Conservation (phyloP, 37 sponge, comb jelly and placozoan species). For the Cliona cf. orientalis region DNA sequence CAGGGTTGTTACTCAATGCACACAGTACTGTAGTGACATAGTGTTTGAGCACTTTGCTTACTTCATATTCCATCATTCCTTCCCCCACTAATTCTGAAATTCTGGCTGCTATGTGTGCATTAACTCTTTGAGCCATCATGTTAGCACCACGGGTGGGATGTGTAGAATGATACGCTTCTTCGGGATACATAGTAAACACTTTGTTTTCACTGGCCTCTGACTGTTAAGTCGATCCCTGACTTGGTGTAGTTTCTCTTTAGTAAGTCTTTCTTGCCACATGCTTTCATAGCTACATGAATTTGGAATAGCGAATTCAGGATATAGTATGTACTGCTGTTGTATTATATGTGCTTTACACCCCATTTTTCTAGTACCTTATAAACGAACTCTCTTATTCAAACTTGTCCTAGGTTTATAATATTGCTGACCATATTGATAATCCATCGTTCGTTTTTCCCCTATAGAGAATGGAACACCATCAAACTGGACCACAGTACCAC, state of each 20-base stretch:
- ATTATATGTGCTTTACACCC: background rate
- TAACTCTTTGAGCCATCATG: background rate
- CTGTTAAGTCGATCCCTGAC: background rate
- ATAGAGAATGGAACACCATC: background rate
- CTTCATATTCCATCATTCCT: background rate
- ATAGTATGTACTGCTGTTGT: background rate
- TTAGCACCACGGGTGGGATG: background rate
- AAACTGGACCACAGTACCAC: background rate
- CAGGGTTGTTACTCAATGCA: background rate
- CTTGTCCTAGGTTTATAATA: background rate
- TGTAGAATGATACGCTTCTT: background rate
- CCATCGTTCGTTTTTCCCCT: background rate
- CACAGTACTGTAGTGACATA: background rate
- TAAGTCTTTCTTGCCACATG: background rate
- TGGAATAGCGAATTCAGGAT: background rate
- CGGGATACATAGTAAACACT: no score
- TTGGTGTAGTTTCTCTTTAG: background rate
- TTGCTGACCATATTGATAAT: background rate
- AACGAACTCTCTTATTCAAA: background rate
- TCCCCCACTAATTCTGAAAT: conserved; percentile 6
- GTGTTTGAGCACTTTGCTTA: background rate
- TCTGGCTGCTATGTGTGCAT: background rate
- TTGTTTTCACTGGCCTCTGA: background rate
- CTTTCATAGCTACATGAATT: background rate
- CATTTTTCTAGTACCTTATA: background rate